Base-by-base conservation (phyloP, 1,140 invertebrate genomes). In the Conus betulinus region DNA sequence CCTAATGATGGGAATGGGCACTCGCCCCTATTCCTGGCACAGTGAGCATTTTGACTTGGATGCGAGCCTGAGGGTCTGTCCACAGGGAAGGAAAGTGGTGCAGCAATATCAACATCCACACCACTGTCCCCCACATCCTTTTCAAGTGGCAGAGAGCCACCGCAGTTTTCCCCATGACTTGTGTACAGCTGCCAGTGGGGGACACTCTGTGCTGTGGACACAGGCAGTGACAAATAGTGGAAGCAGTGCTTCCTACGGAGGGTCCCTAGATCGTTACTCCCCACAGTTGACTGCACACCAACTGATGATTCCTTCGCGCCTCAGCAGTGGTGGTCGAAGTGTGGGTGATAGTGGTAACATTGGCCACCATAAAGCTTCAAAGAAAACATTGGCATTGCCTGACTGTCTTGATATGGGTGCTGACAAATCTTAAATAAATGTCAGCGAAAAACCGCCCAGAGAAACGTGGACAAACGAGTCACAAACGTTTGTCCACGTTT, bases 1-100 rank as follows among this genome's bases (percentile, higher is more conserved):
- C 90, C 60, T 92, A 81, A 90, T 92, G 8, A 89, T 92, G 15
- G 90, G 89, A 27, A 88, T 91, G 17, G 90, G 89, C 51, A 89
- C 91, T 11, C 88, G 94, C n/a, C 94, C 94, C 0, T 93, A 93
- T 81, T 94, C 93, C 84, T 94, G 94, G 94, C 93, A 94, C 81
- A 93, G 93, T 90, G 94, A 94, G 86, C 92, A 90, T 81, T 94
- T 94, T 91, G 93, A 94, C 76, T 84, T 94, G n/a, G 94, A 94
- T 87, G 20, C 39, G 39, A 39, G 39, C 39, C 39, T 39, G 39
- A 39, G 39, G 39, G 39, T 39, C 39, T 39, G 39, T 39, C 39
- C 39, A 39, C 39, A 39, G n/a, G 83, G 71, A 17, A 55, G 17
- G 20, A 79, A 27, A 23, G 87, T 63, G 13, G 76, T 60, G 89